Evolutionary conservation across 2,888 invertebrate species (phyloP).

Genomic region (Drosophila merina): DNA sequence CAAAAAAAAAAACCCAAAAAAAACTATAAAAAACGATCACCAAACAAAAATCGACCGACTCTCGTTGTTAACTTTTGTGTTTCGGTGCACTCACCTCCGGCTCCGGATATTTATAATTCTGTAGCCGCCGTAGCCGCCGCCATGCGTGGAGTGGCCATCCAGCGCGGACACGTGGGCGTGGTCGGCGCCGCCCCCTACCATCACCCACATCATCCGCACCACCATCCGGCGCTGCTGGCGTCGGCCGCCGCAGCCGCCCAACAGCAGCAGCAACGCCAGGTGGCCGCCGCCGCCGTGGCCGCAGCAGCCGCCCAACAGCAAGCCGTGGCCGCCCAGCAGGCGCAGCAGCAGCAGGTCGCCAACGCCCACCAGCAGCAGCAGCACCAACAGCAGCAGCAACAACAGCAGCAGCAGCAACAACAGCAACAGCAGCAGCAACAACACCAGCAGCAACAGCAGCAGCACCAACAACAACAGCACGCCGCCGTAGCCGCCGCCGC

Average conservation of each 20-base stretch:
- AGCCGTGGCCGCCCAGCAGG: slow-evolving; percentile 85
- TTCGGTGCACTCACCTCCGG: slow-evolving; percentile 43
- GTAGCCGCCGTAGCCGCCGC: slow-evolving; percentile 85
- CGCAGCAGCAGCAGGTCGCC: slow-evolving; percentile 84
- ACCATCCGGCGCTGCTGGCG: slow-evolving; percentile 87
- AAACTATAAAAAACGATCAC: slow-evolving; percentile 38
- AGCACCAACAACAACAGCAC: slow-evolving; percentile 65
- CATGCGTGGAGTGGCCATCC: slow-evolving; percentile 92
- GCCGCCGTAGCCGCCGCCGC: slow-evolving; percentile 69
- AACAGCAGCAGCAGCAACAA: slow-evolving; percentile 69
- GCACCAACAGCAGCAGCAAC: slow-evolving; percentile 86
- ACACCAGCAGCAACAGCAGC: slow-evolving; percentile 42
- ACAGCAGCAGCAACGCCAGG: slow-evolving; percentile 80
- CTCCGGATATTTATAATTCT: slow-evolving; percentile 43
- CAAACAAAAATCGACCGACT: slow-evolving; percentile 48
- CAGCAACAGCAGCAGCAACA: slow-evolving; percentile 74
- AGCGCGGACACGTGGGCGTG: slow-evolving; percentile 88
- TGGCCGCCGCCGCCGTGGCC: slow-evolving; percentile 86
- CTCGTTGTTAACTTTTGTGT: slow-evolving; percentile 47
- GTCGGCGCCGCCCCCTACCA: slow-evolving; percentile 85
- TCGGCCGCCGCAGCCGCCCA: slow-evolving; percentile 87
- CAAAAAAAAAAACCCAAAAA: slow-evolving; percentile 47
- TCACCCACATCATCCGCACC: slow-evolving; percentile 75
- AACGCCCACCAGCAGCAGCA: slow-evolving; percentile 84
- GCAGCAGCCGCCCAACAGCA: slow-evolving; percentile 85